These are phyloP conservation scores for Eurosta solidaginis DNA, from an alignment of 1,140 invertebrate genomes.

Conservation along the genomic window DNA sequence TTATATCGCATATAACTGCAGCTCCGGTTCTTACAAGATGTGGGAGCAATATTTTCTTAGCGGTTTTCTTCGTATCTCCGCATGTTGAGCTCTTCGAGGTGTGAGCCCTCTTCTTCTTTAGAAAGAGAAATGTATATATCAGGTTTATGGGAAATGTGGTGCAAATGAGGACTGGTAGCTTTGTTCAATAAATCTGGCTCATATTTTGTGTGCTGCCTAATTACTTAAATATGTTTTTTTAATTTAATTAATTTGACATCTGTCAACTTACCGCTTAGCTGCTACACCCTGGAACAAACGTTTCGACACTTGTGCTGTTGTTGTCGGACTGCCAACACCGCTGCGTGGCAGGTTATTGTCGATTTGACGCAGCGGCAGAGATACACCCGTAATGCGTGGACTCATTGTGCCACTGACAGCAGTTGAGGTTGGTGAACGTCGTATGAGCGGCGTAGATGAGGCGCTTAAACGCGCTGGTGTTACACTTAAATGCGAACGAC, in stretches of 20 bases:
- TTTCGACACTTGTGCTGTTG: slow-evolving; percentile 5
- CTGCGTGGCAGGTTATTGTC: background rate
- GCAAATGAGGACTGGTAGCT: too few relatives aligned
- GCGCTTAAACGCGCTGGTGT: background rate
- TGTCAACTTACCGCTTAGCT: slow-evolving; percentile 31
- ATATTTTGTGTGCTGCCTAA: too few relatives aligned
- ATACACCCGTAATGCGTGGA: background rate
- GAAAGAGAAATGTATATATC: too few relatives aligned
- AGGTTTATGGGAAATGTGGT: too few relatives aligned
- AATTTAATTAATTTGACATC: background rate
- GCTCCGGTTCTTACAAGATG: too few relatives aligned
- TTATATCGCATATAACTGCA: too few relatives aligned
- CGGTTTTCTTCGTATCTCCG: too few relatives aligned
- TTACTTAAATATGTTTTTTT: too few relatives aligned
- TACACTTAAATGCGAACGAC: background rate
- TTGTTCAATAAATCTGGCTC: too few relatives aligned
- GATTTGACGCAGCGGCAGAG: background rate
- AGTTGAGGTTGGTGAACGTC: slow-evolving; percentile 32
- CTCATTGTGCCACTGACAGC: slow-evolving; percentile 11
- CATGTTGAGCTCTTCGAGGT: too few relatives aligned
- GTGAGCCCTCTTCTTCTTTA: too few relatives aligned
- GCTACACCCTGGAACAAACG: slow-evolving; percentile 28
- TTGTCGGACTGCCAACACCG: background rate
- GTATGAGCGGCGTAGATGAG: slow-evolving; percentile 16
- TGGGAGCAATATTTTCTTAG: too few relatives aligned